Evolutionary conservation across 2,888 invertebrate genomes (phyloP).

Genomic region (Acrocera orbiculus): DNA sequence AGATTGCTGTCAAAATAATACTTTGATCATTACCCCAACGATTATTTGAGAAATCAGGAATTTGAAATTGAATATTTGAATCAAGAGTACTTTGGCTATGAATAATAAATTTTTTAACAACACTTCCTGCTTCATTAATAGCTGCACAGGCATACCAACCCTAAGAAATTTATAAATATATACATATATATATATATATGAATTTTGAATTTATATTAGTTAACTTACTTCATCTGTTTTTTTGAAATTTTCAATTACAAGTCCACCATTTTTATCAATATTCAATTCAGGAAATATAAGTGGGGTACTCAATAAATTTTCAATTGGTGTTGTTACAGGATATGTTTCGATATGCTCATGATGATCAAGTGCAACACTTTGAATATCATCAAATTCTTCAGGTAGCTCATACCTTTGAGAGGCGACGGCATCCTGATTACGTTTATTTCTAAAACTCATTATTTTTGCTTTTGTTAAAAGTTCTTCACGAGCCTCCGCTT

Average conservation of each 20-base stretch:
- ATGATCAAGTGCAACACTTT: conserved; percentile 12
- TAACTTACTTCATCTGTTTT: conserved; percentile 15
- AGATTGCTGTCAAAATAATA: conserved; percentile 16
- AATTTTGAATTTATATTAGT: neutral
- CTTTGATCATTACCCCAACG: conserved; percentile 16
- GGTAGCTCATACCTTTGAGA: too few species aligned
- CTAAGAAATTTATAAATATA: conserved; percentile 8
- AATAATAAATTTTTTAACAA: conserved; percentile 16
- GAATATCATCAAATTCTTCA: too few species aligned
- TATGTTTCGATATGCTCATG: too few species aligned
- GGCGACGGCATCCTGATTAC: too few species aligned
- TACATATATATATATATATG: too few species aligned
- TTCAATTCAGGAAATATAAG: too few species aligned
- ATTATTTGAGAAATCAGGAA: conserved; percentile 15
- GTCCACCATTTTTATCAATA: conserved; percentile 16
- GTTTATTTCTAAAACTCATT: conserved; percentile 17
- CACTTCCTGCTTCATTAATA: conserved; percentile 18
- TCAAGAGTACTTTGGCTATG: conserved; percentile 14
- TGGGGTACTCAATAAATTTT: too few species aligned
- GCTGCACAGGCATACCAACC: conserved; percentile 20
- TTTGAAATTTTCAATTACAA: conserved; percentile 15
- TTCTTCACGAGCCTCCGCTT: conserved; percentile 18
- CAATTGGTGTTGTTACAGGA: too few species aligned
- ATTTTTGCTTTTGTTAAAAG: conserved; percentile 17
- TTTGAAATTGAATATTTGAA: conserved; percentile 12